Conservation (phyloP, 1,140 invertebrate genomes). For the Drosophila pruinosa region DNA sequence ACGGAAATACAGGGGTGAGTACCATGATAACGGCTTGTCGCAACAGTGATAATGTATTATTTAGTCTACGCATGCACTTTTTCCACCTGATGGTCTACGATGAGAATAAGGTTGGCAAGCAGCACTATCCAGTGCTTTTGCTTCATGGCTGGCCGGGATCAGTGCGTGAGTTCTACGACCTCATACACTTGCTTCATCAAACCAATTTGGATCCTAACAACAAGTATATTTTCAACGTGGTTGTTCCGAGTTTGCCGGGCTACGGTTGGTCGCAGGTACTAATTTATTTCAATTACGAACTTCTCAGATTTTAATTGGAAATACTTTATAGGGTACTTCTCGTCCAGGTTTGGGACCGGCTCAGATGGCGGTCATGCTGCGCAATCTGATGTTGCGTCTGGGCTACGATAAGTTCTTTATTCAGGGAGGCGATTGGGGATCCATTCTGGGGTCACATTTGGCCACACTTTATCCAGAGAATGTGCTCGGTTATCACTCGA, state of each 20-base stretch:
- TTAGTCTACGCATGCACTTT: constrained; percentile 89
- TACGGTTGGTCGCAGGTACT: constrained; percentile 87
- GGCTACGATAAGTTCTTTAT: constrained; percentile 90
- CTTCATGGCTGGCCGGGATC: constrained; percentile 96
- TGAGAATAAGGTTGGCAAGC: constrained; percentile 68
- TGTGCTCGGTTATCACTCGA: constrained; percentile 86
- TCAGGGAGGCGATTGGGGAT: constrained; percentile 93
- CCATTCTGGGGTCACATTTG: constrained; percentile 85
- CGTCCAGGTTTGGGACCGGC: constrained; percentile 86
- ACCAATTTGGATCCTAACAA: constrained; percentile 82
- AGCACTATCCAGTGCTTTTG: constrained; percentile 87
- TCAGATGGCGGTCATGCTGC: constrained; percentile 89
- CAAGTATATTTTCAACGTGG: constrained; percentile 90
- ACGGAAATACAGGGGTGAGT: constrained; percentile 87
- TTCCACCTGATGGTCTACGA: constrained; percentile 86
- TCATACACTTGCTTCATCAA: constrained; percentile 88
- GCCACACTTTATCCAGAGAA: constrained; percentile 89
- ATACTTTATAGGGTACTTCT: constrained; percentile 82
- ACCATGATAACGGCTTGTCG: constrained; percentile 48
- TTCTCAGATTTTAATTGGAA: background rate
- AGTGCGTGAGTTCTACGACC: constrained; percentile 92
- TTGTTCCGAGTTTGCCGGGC: constrained; percentile 92
- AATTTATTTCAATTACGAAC: background rate
- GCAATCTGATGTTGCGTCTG: constrained; percentile 92
- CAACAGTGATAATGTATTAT: constrained; percentile 20